Base-by-base conservation (phyloP, 2,113 vertebrate genomes). In the Phyllostomus hastatus region DNA sequence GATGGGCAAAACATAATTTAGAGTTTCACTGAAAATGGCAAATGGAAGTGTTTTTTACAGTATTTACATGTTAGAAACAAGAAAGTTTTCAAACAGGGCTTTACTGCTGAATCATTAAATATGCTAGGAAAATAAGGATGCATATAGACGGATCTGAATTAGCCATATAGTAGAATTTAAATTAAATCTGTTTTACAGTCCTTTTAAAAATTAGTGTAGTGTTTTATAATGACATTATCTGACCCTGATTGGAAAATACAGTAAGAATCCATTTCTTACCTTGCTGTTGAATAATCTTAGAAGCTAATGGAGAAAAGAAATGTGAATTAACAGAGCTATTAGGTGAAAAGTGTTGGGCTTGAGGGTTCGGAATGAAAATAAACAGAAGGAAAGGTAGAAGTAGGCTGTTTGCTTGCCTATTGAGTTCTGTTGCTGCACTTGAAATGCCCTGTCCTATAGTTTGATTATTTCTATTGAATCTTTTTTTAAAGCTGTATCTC, bases 1-100 rank as follows among this genome's bases (percentile, higher is more conserved):
- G 92, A 80, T 96, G 96, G 97, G 86, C 93, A 97, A 98, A 98
- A 95, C 90, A 93, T 69, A 96, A 78, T 94, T 96, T 85, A 96
- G 96, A 83, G 94, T 84, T 88, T 97, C 96, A 92, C 69, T 96
- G 86, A 94, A 97, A 97, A 97, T 96, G 95, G 91, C 89, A 97
- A 97, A 98, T 97, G 96, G 46, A 75, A 95, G 81, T 97, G 33
- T 41, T 46, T 64, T 96, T 70, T 2, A 22, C 52, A 83, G 94
- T 90, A 80, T 97, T 97, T 91, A 79, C 48, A 85, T 97, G 48
- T n/a, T 84, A 41, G 64, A 92, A 95, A 87, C 67, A 96, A n/a
- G 52, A 46, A 69, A 35, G 59, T 41, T 87, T 75, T 64, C 22
- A 94, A 89, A 91, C 41, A 92, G 76, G n/a, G n/a, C 35, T 94